These are phyloP conservation scores for Xylota segnis DNA, from an alignment of 2,888 invertebrate genomes.

Conservation along the genomic window DNA sequence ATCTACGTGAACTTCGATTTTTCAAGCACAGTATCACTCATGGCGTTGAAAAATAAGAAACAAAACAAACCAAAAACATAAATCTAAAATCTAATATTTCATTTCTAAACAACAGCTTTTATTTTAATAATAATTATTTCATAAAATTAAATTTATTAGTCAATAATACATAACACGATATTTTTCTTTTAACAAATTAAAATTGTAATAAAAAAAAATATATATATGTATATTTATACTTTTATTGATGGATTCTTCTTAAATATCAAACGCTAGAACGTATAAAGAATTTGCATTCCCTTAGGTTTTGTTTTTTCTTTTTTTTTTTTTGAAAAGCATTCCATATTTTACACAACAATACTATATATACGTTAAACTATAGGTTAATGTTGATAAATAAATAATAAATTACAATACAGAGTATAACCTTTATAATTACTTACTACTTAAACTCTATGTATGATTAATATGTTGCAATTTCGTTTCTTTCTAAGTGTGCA, in stretches of 20 bases:
- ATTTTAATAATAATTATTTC: conserved; percentile 68
- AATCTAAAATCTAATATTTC: conserved; percentile 16
- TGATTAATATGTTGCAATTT: conserved; percentile 72
- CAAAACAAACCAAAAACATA: background rate
- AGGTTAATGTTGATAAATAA: conserved; percentile 40
- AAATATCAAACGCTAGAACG: conserved; percentile 61
- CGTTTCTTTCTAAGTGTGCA: conserved; percentile 73
- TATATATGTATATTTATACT: conserved; percentile 10
- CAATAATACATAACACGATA: conserved; percentile 58
- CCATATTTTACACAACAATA: conserved; percentile 62
- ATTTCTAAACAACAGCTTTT: conserved; percentile 76
- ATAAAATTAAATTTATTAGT: conserved; percentile 61
- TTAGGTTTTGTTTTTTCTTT: too few species aligned
- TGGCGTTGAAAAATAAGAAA: too few species aligned
- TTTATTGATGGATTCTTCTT: conserved; percentile 41
- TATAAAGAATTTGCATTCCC: conserved; percentile 10
- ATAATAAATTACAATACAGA: conserved; percentile 59
- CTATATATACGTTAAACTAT: conserved; percentile 55
- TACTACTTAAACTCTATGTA: conserved; percentile 62
- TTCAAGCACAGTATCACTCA: too few species aligned
- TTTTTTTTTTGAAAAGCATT: conserved; percentile 52
- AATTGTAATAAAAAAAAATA: conserved; percentile 38
- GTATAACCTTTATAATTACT: conserved; percentile 68
- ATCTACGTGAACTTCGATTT: too few species aligned
- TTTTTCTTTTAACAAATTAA: conserved; percentile 39